Evolutionary conservation across 2,888 invertebrate species (phyloP).

Genomic region (Neuroscelio doddi): DNA sequence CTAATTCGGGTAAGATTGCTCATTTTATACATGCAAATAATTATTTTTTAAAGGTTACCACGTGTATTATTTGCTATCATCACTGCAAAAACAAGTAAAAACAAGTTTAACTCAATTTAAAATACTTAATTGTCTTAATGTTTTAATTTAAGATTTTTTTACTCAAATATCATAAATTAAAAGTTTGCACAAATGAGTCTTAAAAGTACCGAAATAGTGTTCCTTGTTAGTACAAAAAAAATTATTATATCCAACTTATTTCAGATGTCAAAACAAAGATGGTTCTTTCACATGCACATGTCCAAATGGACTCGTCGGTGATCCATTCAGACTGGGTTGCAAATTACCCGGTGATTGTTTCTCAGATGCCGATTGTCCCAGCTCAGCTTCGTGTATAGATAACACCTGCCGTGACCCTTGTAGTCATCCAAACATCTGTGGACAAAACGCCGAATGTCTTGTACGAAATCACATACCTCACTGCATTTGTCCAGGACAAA

Average conservation of each 20-base stretch:
- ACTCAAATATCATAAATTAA: no score
- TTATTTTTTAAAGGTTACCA: no score
- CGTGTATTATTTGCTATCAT: no score
- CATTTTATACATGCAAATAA: no score
- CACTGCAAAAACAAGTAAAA: no score
- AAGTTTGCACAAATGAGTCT: no score
- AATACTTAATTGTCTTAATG: no score
- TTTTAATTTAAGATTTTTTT: no score
- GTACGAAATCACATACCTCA: conserved; percentile 80
- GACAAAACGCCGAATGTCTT: conserved; percentile 83
- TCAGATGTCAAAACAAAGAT: conserved; percentile 82
- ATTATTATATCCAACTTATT: conserved; percentile 42
- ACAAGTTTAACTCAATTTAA: no score
- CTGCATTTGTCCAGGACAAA: conserved; percentile 84
- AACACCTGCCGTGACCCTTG: conserved; percentile 87
- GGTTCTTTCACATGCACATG: conserved; percentile 87
- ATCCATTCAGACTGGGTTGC: conserved; percentile 82
- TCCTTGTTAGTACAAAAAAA: no score
- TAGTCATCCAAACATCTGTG: conserved; percentile 79
- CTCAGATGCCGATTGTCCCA: conserved; percentile 85
- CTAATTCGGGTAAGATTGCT: no score
- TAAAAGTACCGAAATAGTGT: no score
- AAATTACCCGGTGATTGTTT: conserved; percentile 88
- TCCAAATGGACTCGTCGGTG: conserved; percentile 85
- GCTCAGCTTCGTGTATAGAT: conserved; percentile 82